Evolutionary conservation across 1,140 invertebrate species (phyloP).

Genomic region (Habropoda laboriosa): DNA sequence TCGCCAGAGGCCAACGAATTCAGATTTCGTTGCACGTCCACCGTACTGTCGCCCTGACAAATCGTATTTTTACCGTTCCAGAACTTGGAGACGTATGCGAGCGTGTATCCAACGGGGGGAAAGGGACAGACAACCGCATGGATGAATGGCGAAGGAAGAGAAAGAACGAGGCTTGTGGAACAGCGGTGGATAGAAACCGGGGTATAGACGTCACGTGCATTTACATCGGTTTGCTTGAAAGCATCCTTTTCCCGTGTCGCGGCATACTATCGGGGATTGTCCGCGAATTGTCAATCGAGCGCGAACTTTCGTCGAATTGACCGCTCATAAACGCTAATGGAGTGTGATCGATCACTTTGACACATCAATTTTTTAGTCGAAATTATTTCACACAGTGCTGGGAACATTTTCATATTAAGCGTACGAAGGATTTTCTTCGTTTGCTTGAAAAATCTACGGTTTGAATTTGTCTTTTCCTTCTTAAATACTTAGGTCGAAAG

Average conservation of each 20-base stretch:
- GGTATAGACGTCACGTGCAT: conserved; percentile 19
- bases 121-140: background rate
- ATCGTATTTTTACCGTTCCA: conserved; percentile 43
- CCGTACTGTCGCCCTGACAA: conserved; percentile 40
- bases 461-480: too few relatives aligned
- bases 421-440: too few relatives aligned
- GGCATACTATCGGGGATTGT: background rate
- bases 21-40: conserved; percentile 51
- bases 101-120: background rate
- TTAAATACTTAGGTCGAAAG: too few relatives aligned
- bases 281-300: too few relatives aligned
- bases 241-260: conserved; percentile 5
- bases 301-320: background rate
- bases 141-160: background rate
- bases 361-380: too few relatives aligned
- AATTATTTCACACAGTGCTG: too few relatives aligned
- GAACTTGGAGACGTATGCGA: conserved; percentile 12
- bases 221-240: conserved; percentile 29
- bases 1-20: conserved; percentile 15
- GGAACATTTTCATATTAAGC: too few relatives aligned
- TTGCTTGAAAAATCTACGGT: too few relatives aligned
- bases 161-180: background rate
- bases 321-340: too few relatives aligned
- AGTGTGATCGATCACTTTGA: background rate
- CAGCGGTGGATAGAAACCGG: background rate